These are phyloP conservation scores for Phalacrocorax pelagicus DNA, from an alignment of 2,113 vertebrate species.

Conservation along the genomic window DNA sequence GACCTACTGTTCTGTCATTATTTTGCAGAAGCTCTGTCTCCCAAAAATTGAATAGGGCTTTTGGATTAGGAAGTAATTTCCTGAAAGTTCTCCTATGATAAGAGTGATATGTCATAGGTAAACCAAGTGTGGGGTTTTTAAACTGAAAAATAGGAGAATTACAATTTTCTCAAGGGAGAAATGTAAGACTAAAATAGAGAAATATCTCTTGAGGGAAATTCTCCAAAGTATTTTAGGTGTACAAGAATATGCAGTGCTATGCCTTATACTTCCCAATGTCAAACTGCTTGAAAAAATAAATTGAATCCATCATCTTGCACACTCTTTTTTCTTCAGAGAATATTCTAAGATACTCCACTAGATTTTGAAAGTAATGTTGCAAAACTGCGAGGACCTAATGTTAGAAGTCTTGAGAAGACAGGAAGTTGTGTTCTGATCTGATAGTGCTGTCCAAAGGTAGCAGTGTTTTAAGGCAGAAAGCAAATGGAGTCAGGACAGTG, in stretches of 20 bases:
- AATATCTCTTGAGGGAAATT: not conserved
- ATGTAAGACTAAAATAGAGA: not conserved
- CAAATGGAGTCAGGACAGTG: not conserved
- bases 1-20: not conserved
- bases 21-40: not conserved
- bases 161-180: not conserved
- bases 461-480: not conserved
- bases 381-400: not conserved
- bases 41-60: not conserved
- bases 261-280: not conserved
- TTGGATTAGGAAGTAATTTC: not conserved
- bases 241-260: not conserved
- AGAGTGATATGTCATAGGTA: not conserved
- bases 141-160: not conserved
- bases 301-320: not conserved
- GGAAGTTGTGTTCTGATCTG: not conserved
- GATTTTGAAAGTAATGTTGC: not conserved
- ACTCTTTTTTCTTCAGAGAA: not conserved
- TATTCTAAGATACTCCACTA: not conserved
- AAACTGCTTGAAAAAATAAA: not conserved
- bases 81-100: not conserved
- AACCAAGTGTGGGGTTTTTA: not conserved
- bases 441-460: not conserved
- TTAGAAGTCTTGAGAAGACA: not conserved
- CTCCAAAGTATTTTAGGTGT: not conserved